These are phyloP conservation scores for Thomomys bottae DNA, from an alignment of 2,113 vertebrate genomes.

Conservation along the genomic window DNA sequence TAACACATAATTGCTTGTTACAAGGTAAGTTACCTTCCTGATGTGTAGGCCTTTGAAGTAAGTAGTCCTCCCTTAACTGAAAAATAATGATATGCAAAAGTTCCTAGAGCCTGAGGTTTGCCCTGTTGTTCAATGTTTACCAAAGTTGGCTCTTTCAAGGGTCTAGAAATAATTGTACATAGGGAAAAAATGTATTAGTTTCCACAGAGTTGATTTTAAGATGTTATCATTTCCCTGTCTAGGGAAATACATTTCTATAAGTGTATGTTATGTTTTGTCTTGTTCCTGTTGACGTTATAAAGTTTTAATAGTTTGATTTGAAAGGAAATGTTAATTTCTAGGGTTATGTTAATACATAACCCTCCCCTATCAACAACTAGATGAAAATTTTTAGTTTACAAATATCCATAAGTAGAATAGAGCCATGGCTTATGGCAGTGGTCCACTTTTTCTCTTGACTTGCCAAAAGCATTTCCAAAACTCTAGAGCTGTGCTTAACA, in stretches of 20 bases:
- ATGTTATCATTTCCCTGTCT: not conserved
- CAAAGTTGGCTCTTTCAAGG: not conserved
- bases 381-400: not conserved
- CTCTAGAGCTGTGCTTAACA: not conserved
- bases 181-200: constrained; percentile 31
- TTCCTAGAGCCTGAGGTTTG: not conserved
- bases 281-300: constrained; percentile 16
- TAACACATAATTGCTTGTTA: not conserved
- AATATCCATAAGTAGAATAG: not conserved
- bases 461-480: not conserved
- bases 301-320: not conserved
- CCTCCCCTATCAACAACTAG: too few relatives aligned
- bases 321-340: constrained; percentile 42
- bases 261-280: constrained; percentile 7
- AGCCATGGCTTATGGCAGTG: not conserved
- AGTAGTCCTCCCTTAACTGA: not conserved
- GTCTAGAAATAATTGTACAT: not conserved
- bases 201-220: constrained; percentile 18
- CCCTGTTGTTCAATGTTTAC: not conserved
- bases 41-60: not conserved
- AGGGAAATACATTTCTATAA: not conserved
- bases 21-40: not conserved
- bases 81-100: not conserved
- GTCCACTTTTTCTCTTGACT: not conserved
- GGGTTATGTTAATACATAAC: constrained; percentile 40